A percentile compares a stretch with the other conserved stretches of the same genome.
Evolutionary conservation across 2,888 invertebrate species (phyloP).

Genomic region (Tineola bisselliella): DNA sequence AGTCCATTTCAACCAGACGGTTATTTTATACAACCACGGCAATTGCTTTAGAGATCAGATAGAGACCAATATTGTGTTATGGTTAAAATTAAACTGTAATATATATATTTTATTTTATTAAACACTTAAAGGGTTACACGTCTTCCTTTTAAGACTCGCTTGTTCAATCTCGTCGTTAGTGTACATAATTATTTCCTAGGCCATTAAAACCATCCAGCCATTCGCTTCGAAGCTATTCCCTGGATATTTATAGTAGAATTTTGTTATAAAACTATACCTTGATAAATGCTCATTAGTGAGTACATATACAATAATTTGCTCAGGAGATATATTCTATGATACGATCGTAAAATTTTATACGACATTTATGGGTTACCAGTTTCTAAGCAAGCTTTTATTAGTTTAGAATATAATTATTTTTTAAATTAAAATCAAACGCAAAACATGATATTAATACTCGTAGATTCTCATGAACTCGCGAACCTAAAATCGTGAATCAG

Average conservation of each 20-base stretch:
- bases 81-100: too few relatives aligned
- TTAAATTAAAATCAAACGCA: too few relatives aligned
- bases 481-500: background rate
- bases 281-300: background rate
- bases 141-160: background rate
- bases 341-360: background rate
- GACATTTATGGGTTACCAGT: background rate
- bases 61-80: too few relatives aligned
- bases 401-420: background rate
- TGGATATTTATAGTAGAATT: conserved; percentile 1
- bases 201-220: background rate
- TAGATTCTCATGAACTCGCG: background rate
- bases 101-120: too few relatives aligned
- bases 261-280: background rate
- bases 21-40: too few relatives aligned
- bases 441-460: too few relatives aligned
- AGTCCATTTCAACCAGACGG: too few relatives aligned
- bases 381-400: background rate
- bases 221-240: background rate
- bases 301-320: background rate
- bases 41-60: too few relatives aligned
- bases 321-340: background rate
- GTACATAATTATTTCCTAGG: background rate
- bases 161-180: conserved; percentile 1
- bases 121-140: background rate